These are phyloP conservation scores for Enteromius argenteus DNA, from an alignment of 2,797 vertebrate species.

Conservation along the genomic window DNA sequence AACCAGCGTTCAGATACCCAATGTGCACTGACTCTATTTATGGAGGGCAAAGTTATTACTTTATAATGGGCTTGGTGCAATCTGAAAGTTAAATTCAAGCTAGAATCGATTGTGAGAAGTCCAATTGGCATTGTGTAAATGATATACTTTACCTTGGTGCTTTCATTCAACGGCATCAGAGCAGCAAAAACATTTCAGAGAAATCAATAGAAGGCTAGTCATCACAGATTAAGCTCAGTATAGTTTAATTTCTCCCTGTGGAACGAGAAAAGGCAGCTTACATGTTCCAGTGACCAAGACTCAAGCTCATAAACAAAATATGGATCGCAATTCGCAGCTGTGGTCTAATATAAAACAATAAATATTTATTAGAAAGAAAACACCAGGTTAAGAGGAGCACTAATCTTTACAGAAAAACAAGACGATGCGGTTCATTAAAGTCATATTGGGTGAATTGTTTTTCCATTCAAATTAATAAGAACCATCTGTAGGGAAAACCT, in stretches of 20 bases:
- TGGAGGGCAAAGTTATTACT: conserved; percentile 71
- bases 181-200: conserved; percentile 58
- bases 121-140: conserved; percentile 71
- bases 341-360: conserved; percentile 62
- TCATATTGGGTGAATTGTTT: not conserved
- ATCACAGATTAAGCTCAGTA: conserved; percentile 55
- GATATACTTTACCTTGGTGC: conserved; percentile 69
- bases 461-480: conserved; percentile 10
- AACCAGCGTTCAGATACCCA: conserved; percentile 73
- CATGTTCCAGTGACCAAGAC: conserved; percentile 60
- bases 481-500: not conserved
- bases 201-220: conserved; percentile 64
- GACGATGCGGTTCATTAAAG: conserved; percentile 26
- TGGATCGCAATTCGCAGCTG: conserved; percentile 63
- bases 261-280: conserved; percentile 57
- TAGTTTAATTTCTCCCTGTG: conserved; percentile 60
- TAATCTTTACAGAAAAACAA: conserved; percentile 27
- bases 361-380: conserved; percentile 55
- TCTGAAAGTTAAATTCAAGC: conserved; percentile 75
- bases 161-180: conserved; percentile 58
- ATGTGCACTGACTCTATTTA: conserved; percentile 70
- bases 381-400: not conserved
- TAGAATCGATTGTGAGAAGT: conserved; percentile 74
- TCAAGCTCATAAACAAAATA: conserved; percentile 59
- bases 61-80: conserved; percentile 74